A percentile compares a stretch with the other conserved stretches of the same genome.
Evolutionary conservation across 2,797 vertebrate species (phyloP).

Genomic region (Lepus townsendii): DNA sequence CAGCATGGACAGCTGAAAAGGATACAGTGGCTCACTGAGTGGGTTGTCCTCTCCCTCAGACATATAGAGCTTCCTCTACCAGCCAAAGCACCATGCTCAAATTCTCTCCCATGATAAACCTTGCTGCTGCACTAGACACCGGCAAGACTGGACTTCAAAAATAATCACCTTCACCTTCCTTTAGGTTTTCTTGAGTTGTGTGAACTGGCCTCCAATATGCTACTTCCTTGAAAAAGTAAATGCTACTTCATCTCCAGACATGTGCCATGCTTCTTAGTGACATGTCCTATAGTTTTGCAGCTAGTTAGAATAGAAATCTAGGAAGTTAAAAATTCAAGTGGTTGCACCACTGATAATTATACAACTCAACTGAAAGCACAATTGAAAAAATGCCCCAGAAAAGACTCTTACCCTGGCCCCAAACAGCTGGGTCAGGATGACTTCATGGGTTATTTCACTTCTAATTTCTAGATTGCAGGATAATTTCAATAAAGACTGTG

Average conservation of each 20-base stretch:
- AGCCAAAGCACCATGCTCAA: not conserved
- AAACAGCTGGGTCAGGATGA: slow-evolving; percentile 52
- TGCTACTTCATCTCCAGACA: slow-evolving; percentile 14
- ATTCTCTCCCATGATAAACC: not conserved
- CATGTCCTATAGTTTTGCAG: not conserved
- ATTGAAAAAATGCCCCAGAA: not conserved
- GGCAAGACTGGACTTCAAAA: not conserved
- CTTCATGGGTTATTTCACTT: slow-evolving; percentile 68
- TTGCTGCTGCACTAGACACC: not conserved
- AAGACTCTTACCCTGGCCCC: not conserved
- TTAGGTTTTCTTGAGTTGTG: not conserved
- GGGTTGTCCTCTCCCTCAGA: not conserved
- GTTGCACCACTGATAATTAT: not conserved
- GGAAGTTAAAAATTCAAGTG: not conserved
- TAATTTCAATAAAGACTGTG: slow-evolving; percentile 72
- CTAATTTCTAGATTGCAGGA: slow-evolving; percentile 70
- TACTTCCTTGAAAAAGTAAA: slow-evolving; percentile 40
- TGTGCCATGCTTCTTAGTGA: not conserved
- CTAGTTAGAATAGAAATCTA: slow-evolving; percentile 29
- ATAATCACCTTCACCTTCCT: not conserved
- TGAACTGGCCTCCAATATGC: not conserved
- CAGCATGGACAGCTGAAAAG: not conserved
- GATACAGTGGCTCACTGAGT: not conserved
- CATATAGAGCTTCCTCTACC: not conserved
- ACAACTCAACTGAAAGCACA: slow-evolving; percentile 40